Evolutionary conservation across 2,888 invertebrate genomes (phyloP).

Genomic region (Mamestra brassicae): DNA sequence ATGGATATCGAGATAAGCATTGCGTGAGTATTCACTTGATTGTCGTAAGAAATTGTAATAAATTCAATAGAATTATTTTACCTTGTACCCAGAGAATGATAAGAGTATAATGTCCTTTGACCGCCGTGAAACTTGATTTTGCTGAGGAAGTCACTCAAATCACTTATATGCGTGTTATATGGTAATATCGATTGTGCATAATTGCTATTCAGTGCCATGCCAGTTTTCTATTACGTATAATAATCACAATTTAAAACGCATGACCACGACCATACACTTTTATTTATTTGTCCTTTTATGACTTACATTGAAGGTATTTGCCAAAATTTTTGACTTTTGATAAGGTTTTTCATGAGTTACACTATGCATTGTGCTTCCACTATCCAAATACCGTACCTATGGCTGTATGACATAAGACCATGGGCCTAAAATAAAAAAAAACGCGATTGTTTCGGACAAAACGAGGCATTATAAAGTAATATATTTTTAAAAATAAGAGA

Average conservation of each 20-base stretch:
- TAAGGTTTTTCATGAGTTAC: conserved; percentile 1
- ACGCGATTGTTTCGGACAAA: background rate
- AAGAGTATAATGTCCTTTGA: conserved; percentile 51
- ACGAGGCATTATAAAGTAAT: too few species aligned
- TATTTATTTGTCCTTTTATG: conserved; percentile 28
- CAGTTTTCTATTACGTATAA: conserved; percentile 7
- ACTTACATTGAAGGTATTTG: conserved; percentile 10
- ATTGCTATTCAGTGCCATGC: conserved; percentile 4
- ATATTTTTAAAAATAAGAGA: too few species aligned
- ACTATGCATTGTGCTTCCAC: background rate
- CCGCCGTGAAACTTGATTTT: conserved; percentile 31
- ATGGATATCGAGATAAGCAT: conserved; percentile 68
- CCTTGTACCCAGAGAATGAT: conserved; percentile 70
- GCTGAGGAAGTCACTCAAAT: conserved; percentile 5
- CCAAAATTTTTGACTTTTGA: background rate
- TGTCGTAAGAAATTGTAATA: conserved; percentile 43
- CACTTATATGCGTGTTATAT: background rate
- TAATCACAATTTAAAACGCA: background rate
- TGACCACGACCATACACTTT: background rate
- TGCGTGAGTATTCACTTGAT: conserved; percentile 67
- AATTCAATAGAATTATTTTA: conserved; percentile 42
- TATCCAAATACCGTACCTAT: background rate
- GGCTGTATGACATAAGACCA: conserved; percentile 5
- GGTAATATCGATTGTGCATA: conserved; percentile 20
- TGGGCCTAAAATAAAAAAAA: background rate